These are phyloP conservation scores for Melikaiella ostensackeni DNA, from an alignment of 2,888 invertebrate species.

Conservation along the genomic window DNA sequence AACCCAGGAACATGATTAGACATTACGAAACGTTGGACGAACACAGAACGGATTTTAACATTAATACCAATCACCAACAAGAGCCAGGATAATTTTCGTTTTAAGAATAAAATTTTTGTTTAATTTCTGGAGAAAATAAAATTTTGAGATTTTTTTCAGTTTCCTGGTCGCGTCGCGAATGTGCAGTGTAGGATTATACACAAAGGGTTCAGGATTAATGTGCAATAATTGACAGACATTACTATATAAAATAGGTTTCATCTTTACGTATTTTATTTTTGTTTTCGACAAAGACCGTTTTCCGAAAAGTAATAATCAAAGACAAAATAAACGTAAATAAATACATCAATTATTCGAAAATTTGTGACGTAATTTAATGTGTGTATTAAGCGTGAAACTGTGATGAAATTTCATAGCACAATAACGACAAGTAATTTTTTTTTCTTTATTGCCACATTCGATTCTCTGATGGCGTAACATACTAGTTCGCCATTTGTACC, in stretches of 20 bases:
- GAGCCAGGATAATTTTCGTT: conserved; percentile 41
- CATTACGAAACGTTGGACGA: conserved; percentile 50
- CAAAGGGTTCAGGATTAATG: too few relatives aligned
- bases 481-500: conserved; percentile 60
- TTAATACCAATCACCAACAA: conserved; percentile 64
- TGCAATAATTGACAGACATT: too few relatives aligned
- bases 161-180: not conserved
- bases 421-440: conserved; percentile 72
- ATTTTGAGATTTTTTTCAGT: not conserved
- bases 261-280: too few relatives aligned
- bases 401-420: conserved; percentile 71
- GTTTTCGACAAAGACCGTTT: too few relatives aligned
- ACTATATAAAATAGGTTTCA: too few relatives aligned
- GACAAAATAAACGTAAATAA: not conserved
- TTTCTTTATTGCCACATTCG: conserved; percentile 71
- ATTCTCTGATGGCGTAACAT: conserved; percentile 61
- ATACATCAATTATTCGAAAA: not conserved
- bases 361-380: conserved; percentile 38
- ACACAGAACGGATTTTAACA: conserved; percentile 59
- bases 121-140: not conserved
- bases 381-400: conserved; percentile 56
- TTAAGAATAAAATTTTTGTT: not conserved
- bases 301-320: not conserved
- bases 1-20: conserved; percentile 38
- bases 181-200: not conserved